Evolutionary conservation across 2,113 vertebrate genomes (phyloP), one percentile per base, ranked within the genome.

Genomic region (Ochotona princeps): DNA sequence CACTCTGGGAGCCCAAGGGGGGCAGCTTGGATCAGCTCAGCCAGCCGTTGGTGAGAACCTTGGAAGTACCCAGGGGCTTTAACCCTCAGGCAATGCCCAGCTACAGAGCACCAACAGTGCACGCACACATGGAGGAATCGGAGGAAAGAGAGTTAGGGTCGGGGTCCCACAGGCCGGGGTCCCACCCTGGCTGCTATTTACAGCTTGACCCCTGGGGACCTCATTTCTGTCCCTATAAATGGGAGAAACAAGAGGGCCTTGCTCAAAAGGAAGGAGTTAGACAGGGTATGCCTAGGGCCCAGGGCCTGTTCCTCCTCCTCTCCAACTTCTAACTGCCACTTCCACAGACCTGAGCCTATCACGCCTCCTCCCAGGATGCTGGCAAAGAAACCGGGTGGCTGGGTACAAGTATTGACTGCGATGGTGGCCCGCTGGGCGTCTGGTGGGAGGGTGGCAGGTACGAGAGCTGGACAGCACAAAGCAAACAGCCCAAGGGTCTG

Each of bases 251-350:
- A 61, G 25, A 21, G 65, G 0, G 11, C 10, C n/a, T 6, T 26
- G 32, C 17, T 12, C 32, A 12, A 13, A 14, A 14, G 26, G 28
- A 11, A 20, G 81, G 12, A 28, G 25, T 35, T 8, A 18, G 57
- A 54, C 7, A 0, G 81, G 7, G 17, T 7, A 7, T 20, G 35
- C 21, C 8, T 11, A 9, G 3, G 2, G 21, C n/a, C 70, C 1
- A 2, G 14, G 47, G 89, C 4, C 15, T 26, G 49, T 28, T 65
- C 3, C 35, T 57, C 7, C 12, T 38, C 17, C 5, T 35, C 7
- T 35, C 47, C 2, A 1, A 9, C 3, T 66, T 54, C 3, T 25
- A 8, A 2, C 25, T 23, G 0, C 8, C 23, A 3, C 54, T 38
- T 20, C 26, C 38, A 26, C 30, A 38, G 10, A 35, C 11, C 54